Percentiles rank a stretch among this genome's conserved stretches.
These are phyloP conservation scores for Tenebrosternarchus preto DNA, from an alignment of 2,113 vertebrate species.

Conservation along the genomic window DNA sequence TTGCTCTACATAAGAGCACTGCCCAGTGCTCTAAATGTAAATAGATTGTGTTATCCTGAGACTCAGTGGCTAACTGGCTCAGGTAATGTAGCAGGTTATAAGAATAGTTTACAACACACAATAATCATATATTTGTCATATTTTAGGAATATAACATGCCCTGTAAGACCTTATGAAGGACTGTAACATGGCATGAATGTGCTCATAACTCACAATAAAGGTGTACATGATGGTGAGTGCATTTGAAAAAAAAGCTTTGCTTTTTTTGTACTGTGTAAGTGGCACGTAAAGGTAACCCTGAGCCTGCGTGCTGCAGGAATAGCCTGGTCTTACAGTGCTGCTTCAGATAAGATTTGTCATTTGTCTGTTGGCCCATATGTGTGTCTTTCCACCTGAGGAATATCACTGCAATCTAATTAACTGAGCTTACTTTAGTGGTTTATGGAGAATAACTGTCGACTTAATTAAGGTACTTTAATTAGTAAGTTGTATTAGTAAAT, in stretches of 20 bases:
- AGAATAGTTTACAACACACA: too few relatives aligned
- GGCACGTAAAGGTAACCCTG: neutral
- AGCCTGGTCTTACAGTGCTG: constrained; percentile 11
- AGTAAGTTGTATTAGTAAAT: neutral
- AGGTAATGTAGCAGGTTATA: too few relatives aligned
- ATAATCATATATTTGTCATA: too few relatives aligned
- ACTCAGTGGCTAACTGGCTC: too few relatives aligned
- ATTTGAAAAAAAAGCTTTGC: neutral
- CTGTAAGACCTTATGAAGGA: too few relatives aligned
- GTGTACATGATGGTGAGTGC: too few relatives aligned
- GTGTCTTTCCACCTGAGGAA: neutral
- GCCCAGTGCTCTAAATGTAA: too few relatives aligned
- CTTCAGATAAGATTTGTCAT: neutral
- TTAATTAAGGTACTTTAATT: neutral
- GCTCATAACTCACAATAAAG: too few relatives aligned
- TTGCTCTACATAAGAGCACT: too few relatives aligned
- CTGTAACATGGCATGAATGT: too few relatives aligned
- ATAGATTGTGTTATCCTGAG: too few relatives aligned
- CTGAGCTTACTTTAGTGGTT: neutral
- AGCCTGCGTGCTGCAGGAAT: constrained; percentile 1
- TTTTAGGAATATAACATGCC: too few relatives aligned
- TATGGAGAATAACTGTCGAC: neutral
- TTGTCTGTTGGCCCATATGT: neutral
- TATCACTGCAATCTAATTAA: neutral
- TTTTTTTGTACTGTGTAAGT: neutral